Percentiles rank a stretch among this genome's conserved stretches.
Conservation (phyloP, 2,888 invertebrate genomes). For the Clepsis dumicolana region DNA sequence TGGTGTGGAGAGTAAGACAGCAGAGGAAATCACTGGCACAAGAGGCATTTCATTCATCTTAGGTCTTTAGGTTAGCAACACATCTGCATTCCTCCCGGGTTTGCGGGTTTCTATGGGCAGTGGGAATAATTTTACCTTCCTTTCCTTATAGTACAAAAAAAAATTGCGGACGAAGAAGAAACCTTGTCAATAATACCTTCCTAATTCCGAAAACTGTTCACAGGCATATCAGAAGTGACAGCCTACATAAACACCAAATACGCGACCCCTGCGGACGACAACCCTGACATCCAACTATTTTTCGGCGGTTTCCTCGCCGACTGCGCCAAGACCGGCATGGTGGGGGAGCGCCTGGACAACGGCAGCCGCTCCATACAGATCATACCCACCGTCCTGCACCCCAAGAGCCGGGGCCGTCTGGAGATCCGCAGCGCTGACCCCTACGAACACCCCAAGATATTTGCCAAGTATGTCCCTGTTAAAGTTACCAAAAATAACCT, state of each 20-base stretch:
- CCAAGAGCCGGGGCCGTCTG: conserved; percentile 93
- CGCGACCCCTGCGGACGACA: conserved; percentile 90
- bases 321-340: conserved; percentile 94
- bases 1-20: no score
- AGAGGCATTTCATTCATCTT: no score
- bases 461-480: conserved; percentile 91
- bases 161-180: no score
- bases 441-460: conserved; percentile 92
- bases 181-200: not conserved
- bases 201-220: conserved; percentile 31
- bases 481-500: no score
- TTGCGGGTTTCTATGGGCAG: no score
- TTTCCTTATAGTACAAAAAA: no score
- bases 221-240: conserved; percentile 93
- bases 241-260: conserved; percentile 93
- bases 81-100: no score
- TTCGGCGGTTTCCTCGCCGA: conserved; percentile 95
- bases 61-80: no score
- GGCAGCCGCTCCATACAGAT: conserved; percentile 89
- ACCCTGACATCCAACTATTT: conserved; percentile 95
- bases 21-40: no score
- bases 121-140: no score
- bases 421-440: conserved; percentile 92
- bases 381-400: conserved; percentile 93
- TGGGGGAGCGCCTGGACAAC: conserved; percentile 91